phyloP scores from a whole-genome alignment of 2,888 invertebrate species.

The Idaea biselata region DNA sequence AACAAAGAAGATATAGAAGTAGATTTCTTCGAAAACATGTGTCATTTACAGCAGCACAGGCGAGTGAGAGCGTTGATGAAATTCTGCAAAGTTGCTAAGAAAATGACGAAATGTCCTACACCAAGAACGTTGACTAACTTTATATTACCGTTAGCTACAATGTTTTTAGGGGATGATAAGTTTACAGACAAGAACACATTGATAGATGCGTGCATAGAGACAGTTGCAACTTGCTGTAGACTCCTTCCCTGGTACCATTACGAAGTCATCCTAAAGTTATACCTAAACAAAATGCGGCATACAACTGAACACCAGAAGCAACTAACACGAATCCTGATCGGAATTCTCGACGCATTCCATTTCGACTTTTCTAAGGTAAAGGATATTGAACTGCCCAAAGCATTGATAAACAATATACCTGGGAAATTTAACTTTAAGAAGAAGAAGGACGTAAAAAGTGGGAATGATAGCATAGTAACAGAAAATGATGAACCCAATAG shows the following conservation, averaged over 20 bases:
- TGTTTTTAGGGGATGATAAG: constrained; percentile 89
- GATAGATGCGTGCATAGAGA: constrained; percentile 91
- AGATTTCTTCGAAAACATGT: constrained; percentile 97
- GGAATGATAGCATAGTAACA: constrained; percentile 26
- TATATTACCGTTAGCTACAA: constrained; percentile 90
- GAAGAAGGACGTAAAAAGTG: constrained; percentile 32
- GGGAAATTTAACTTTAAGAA: constrained; percentile 30
- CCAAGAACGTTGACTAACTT: constrained; percentile 90
- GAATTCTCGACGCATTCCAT: constrained; percentile 94
- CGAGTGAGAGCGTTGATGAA: constrained; percentile 90
- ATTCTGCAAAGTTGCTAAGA: constrained; percentile 84
- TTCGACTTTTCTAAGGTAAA: constrained; percentile 88
- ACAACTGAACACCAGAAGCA: constrained; percentile 90
- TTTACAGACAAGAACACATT: constrained; percentile 89
- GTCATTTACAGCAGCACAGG: constrained; percentile 92
- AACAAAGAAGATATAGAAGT: constrained; percentile 89
- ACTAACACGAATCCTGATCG: constrained; percentile 86
- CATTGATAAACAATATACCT: constrained; percentile 48
- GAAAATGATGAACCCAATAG: constrained; percentile 25
- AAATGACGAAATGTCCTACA: constrained; percentile 81
- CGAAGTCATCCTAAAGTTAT: constrained; percentile 89
- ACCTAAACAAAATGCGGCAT: constrained; percentile 87
- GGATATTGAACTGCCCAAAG: constrained; percentile 60
- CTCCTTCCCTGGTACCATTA: constrained; percentile 95
- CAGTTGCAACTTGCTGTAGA: constrained; percentile 87